Percentiles rank a stretch among this genome's conserved stretches.
These are phyloP conservation scores for Stomorhina lunata DNA, from an alignment of 2,888 invertebrate genomes.

Conservation along the genomic window DNA sequence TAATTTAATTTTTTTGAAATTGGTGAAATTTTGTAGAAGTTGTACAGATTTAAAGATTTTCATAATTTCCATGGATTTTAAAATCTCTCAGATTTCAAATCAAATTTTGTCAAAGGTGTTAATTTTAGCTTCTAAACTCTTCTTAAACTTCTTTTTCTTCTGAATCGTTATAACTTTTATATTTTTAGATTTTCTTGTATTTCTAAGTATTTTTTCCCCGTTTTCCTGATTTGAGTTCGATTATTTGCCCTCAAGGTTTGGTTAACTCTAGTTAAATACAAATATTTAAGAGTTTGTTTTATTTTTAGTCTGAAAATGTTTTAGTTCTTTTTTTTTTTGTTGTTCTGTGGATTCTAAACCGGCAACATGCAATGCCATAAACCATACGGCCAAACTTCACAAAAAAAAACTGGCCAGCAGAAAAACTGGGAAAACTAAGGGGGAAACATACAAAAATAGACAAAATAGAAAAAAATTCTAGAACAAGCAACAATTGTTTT, in stretches of 20 bases:
- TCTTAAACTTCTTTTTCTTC: too few species aligned
- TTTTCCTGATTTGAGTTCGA: neutral
- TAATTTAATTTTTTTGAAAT: too few species aligned
- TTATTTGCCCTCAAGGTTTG: constrained; percentile 6
- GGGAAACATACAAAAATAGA: constrained; percentile 26
- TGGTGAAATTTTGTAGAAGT: too few species aligned
- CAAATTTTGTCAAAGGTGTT: too few species aligned
- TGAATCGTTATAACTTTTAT: too few species aligned
- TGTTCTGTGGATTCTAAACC: constrained; percentile 34
- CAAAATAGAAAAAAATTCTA: neutral
- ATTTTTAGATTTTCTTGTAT: too few species aligned
- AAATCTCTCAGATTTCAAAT: too few species aligned
- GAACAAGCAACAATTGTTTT: constrained; percentile 58
- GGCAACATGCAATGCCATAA: constrained; percentile 57
- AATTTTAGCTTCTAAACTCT: too few species aligned
- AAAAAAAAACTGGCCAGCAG: neutral
- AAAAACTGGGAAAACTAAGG: neutral
- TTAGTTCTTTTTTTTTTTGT: constrained; percentile 2
- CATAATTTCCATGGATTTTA: too few species aligned
- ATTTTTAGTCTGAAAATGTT: neutral
- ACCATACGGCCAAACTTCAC: constrained; percentile 22
- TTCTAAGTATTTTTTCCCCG: neutral
- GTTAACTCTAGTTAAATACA: constrained; percentile 12
- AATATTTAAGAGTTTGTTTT: constrained; percentile 33
- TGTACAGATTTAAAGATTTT: too few species aligned